A percentile compares a stretch with the other conserved stretches of the same genome.
phyloP scores from a whole-genome alignment of 1,140 invertebrate species.

The Zaprionus kolodkinae region DNA sequence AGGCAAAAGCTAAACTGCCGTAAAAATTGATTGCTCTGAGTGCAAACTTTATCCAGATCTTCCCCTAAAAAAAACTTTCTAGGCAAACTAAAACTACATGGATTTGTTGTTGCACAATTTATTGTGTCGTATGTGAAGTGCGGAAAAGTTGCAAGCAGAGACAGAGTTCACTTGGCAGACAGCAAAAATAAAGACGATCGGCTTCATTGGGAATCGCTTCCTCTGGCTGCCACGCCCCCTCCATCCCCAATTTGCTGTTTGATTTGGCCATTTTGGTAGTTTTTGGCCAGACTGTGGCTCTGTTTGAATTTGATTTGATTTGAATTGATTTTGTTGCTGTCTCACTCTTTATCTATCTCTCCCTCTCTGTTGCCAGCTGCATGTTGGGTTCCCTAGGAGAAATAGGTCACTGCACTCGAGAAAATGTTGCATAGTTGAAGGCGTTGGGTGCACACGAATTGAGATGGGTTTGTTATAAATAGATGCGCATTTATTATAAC shows the following conservation, averaged over 20 bases:
- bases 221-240: background rate
- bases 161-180: conserved; percentile 39
- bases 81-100: conserved; percentile 37
- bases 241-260: background rate
- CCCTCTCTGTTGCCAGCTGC: background rate
- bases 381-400: background rate
- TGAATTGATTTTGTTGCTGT: conserved; percentile 46
- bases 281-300: conserved; percentile 17
- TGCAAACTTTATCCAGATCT: conserved; percentile 18
- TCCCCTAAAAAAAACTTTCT: conserved; percentile 20
- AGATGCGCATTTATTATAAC: background rate
- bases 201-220: conserved; percentile 29
- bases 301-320: conserved; percentile 21
- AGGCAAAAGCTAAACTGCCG: conserved; percentile 53
- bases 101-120: conserved; percentile 55
- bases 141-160: background rate
- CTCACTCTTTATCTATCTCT: background rate
- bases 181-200: conserved; percentile 42
- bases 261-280: conserved; percentile 1
- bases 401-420: conserved; percentile 49
- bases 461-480: background rate
- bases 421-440: conserved; percentile 43
- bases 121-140: conserved; percentile 42
- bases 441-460: conserved; percentile 28
- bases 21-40: conserved; percentile 59